These are phyloP conservation scores for Scomber colias DNA, from an alignment of 2,113 vertebrate species.

Conservation along the genomic window DNA sequence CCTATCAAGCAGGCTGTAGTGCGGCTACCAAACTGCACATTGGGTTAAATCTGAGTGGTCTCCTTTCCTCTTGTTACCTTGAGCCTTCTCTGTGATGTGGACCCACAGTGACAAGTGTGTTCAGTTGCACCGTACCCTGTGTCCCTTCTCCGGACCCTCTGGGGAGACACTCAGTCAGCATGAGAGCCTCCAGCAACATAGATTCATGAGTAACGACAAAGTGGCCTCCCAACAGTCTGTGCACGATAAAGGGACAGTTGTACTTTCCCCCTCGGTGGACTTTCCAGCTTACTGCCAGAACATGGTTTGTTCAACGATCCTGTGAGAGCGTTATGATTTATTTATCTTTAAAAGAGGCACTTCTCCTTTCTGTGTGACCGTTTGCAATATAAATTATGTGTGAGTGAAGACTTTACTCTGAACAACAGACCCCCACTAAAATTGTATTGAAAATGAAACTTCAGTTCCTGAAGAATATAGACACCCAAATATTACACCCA, in stretches of 20 bases:
- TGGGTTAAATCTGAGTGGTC: constrained; percentile 23
- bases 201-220: constrained; percentile 55
- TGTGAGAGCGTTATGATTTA: constrained; percentile 52
- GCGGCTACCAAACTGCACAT: constrained; percentile 16
- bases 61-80: constrained; percentile 21
- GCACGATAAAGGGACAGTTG: constrained; percentile 57
- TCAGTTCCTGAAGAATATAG: not conserved
- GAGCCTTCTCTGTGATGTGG: constrained; percentile 39
- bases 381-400: constrained; percentile 18
- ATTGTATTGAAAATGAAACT: not conserved
- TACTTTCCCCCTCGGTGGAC: constrained; percentile 52
- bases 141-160: constrained; percentile 44
- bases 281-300: constrained; percentile 51
- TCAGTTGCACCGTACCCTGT: constrained; percentile 29
- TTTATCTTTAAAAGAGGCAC: constrained; percentile 59
- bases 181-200: constrained; percentile 32
- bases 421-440: not conserved
- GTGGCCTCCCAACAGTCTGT: constrained; percentile 34
- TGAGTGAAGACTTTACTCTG: not conserved
- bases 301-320: constrained; percentile 59
- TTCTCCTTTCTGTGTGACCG: constrained; percentile 48
- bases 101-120: constrained; percentile 66
- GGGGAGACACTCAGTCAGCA: constrained; percentile 49
- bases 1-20: not conserved
- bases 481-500: not conserved